Conservation (phyloP, 2,113 vertebrate species). For the Orycteropus afer region DNA sequence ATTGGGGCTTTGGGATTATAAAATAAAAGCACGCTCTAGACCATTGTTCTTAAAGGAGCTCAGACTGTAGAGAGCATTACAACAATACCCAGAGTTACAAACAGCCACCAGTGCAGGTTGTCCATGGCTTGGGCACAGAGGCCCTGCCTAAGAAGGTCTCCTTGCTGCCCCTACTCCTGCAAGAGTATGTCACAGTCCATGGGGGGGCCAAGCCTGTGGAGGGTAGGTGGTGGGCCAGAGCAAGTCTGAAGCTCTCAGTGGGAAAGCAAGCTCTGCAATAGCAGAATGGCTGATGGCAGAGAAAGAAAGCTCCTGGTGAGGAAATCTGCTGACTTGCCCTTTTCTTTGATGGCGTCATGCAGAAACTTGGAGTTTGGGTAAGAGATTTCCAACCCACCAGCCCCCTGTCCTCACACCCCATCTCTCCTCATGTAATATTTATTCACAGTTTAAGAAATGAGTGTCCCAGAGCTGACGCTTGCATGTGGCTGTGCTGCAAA, state of each 20-base stretch:
- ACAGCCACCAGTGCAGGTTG: background rate
- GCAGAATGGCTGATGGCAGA: background rate
- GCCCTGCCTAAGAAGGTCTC: background rate
- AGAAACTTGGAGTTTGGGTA: background rate
- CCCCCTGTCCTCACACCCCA: background rate
- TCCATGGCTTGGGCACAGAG: no score
- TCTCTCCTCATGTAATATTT: rapidly evolving
- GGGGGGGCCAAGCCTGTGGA: background rate
- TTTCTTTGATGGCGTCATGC: rapidly evolving
- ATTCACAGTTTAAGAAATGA: background rate
- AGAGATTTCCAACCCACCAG: rapidly evolving
- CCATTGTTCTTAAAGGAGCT: background rate
- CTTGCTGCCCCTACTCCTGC: background rate
- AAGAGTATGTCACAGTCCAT: background rate
- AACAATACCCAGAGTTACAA: background rate
- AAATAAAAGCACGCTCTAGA: background rate
- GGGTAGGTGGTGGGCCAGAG: background rate
- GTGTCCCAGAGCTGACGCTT: background rate
- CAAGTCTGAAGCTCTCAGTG: background rate
- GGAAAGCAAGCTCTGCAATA: background rate
- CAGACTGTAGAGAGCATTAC: background rate
- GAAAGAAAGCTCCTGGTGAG: background rate
- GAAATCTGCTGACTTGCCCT: background rate
- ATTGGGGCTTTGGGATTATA: background rate
- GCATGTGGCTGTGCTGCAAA: background rate